Percentiles rank a stretch among this genome's conserved stretches.
Conservation (phyloP, 1,140 invertebrate species). For the Portunus trituberculatus region DNA sequence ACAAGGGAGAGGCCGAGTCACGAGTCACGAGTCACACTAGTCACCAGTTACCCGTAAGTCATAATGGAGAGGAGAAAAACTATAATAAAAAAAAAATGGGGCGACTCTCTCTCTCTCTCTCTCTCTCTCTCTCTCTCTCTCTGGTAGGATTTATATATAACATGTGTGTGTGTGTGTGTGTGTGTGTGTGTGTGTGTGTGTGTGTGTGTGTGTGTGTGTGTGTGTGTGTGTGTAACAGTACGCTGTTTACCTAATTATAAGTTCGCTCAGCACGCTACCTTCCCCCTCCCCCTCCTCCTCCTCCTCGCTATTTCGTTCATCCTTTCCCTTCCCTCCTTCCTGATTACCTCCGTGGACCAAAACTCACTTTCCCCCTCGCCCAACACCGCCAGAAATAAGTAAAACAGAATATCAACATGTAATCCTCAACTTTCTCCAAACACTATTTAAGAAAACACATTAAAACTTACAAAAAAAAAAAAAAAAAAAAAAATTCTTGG, state of each 20-base stretch:
- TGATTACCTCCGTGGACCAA: too few relatives aligned
- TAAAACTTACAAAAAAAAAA: background rate
- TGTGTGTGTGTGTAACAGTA: conserved; percentile 1
- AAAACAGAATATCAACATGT: too few relatives aligned
- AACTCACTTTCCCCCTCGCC: too few relatives aligned
- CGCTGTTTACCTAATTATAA: conserved; percentile 5
- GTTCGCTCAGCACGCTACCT: background rate
- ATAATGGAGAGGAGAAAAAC: background rate
- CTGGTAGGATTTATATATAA: too few relatives aligned
- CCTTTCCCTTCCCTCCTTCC: too few relatives aligned
- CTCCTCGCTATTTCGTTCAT: too few relatives aligned
- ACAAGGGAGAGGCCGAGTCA: background rate
- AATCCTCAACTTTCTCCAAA: too few relatives aligned
- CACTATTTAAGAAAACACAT: background rate
- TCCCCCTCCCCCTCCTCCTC: too few relatives aligned
- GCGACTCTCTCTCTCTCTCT: background rate
- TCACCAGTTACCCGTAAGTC: background rate
- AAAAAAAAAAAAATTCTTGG: too few relatives aligned
- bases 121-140: too few relatives aligned
- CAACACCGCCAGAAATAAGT: too few relatives aligned
- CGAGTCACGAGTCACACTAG: background rate
- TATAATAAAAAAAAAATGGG: too few relatives aligned
- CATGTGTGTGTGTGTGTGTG: background rate
- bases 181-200: background rate
- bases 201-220: background rate